Percentiles rank a stretch among this genome's conserved stretches.
phyloP scores from a whole-genome alignment of 2,888 invertebrate genomes.

The Adela reaumurella region DNA sequence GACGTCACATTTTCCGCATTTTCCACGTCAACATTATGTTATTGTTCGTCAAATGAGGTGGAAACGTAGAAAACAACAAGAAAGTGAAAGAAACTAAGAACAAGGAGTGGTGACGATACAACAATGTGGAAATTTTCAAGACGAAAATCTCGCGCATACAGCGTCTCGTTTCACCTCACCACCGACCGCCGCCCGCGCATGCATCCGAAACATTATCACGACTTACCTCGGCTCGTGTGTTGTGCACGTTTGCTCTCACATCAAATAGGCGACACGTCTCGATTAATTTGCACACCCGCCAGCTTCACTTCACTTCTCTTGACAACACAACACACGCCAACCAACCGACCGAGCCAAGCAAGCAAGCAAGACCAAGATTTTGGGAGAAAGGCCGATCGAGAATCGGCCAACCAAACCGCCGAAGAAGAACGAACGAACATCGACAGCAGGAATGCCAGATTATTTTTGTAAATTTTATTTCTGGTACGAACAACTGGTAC shows the following conservation, averaged over 20 bases:
- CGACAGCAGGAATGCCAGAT: too few species aligned
- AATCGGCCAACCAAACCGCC: too few species aligned
- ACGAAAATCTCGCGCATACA: slow-evolving; percentile 29
- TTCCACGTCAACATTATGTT: not conserved
- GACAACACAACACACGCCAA: slow-evolving; percentile 53
- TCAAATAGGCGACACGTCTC: slow-evolving; percentile 1
- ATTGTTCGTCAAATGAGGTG: not conserved
- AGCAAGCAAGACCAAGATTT: too few species aligned
- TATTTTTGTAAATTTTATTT: too few species aligned
- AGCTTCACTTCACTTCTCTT: slow-evolving; percentile 42
- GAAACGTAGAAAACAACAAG: not conserved
- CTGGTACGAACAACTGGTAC: too few species aligned
- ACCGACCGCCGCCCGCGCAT: not conserved
- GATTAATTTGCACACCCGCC: slow-evolving; percentile 52
- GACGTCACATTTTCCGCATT: slow-evolving; percentile 34
- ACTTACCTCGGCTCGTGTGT: not conserved
- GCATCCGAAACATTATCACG: not conserved
- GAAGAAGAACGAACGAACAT: slow-evolving; percentile 45
- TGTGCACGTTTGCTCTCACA: not conserved
- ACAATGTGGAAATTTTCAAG: slow-evolving; percentile 51
- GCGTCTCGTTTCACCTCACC: not conserved
- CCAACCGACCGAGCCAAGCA: too few species aligned
- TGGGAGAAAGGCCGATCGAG: slow-evolving; percentile 54
- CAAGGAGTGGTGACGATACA: not conserved
- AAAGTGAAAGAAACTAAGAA: not conserved